Evolutionary conservation across 2,888 invertebrate species (phyloP), one percentile per base, ranked within the genome.

Genomic region (Pardosa pseudoannulata): DNA sequence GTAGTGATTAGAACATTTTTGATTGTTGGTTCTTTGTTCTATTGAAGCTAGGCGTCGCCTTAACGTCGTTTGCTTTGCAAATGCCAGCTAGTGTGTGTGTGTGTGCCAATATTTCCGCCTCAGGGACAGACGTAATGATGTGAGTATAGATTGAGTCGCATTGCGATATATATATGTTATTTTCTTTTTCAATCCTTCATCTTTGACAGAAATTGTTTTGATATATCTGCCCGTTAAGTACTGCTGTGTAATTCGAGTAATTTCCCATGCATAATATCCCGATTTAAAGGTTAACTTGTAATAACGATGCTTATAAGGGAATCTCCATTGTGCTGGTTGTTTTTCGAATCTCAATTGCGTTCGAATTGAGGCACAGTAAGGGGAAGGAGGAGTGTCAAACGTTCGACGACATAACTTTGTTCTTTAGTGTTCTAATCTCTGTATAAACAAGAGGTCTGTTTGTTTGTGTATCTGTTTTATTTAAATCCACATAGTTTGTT

Each of bases 1-100:
- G 19, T 56, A 23, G 56, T 56, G 56, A 56, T 56, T 56, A 56
- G 56, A n/a, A 56, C 56, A 56, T 56, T 19, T n/a, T 56, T 56
- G 56, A 56, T 56, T 56, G 56, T 56, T 56, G 56, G 56, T 23
- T 56, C 56, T 56, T 56, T 56, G 56, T 56, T 56, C 56, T 56
- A 23, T 23, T 5, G 19, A 6, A n/a, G 11, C n/a, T 56, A 56
- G 56, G 23, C 56, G 56, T 56, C 23, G 56, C 56, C 23, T 19
- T 2, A 23, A 56, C 3, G 56, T 56, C 56, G 56, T 56, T 56
- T 56, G 56, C 56, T 19, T 56, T 56, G 56, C 56, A 56, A 56
- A 56, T 56, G 41, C 16, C 13, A 46, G 16, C 11, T 36, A 36
- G 9, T n/a, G 36, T 36, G 36, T 56, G 56, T 56, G 23, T 23